Base-by-base conservation (phyloP, 2,888 invertebrate species). In the Synanthedon tipuliformis region DNA sequence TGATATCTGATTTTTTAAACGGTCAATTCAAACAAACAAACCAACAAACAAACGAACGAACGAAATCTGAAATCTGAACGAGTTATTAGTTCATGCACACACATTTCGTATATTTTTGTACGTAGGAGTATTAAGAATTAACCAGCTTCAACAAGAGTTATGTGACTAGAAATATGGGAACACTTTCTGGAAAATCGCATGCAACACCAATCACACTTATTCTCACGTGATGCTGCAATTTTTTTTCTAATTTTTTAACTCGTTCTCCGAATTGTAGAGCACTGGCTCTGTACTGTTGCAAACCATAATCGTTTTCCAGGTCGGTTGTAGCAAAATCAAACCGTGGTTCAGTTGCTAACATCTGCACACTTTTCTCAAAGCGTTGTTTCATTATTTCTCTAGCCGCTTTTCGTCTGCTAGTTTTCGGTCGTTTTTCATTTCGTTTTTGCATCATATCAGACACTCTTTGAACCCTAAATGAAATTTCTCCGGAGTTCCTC, bases 321-420 rank as follows among this genome's bases (percentile, higher is more conserved):
- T 94, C 92, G 3, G 88, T 88, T 34, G 91, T 90, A 52, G 89
- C 85, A 45, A 79, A 70, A 50, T 87, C 86, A 60, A 90, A 81
- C 57, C 92, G 90, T 51, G 91, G 92, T 74, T 94, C 95, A 3
- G 92, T 91, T 66, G 94, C 93, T 65, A 95, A 81, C 93, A 95
- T 93, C 78, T 93, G 94, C 81, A 95, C 89, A 74, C 95, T 95
- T 81, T 94, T 95, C 78, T 95, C 95, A 69, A 94, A 94, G 63
- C 94, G 91, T 50, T 93, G 94, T 66, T 92, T 92, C 80, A 92
- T 91, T 66, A 92, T 92, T 62, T 94, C 91, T 58, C 83, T 63
- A 1, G 83, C 82, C 0, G 82, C 80, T 51, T 77, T 78, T 40
- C 83, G 61, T 27, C 78, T 66, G 0, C 81, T 74, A 11, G 59